Evolutionary conservation across 2,888 invertebrate genomes (phyloP).

Genomic region (Nomada fucata): DNA sequence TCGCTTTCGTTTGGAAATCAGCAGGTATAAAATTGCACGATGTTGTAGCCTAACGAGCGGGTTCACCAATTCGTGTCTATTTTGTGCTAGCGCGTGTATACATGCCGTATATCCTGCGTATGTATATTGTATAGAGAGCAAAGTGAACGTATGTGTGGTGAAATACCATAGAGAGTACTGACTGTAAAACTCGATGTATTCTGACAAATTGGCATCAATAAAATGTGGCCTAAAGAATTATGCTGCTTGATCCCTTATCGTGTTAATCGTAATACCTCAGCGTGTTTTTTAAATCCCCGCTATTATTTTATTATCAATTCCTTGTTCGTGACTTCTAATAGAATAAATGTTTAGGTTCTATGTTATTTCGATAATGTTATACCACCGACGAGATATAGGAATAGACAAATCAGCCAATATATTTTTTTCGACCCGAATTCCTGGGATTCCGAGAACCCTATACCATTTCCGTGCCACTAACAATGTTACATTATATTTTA

Average conservation of each 20-base stretch:
- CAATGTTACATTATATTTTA: no score
- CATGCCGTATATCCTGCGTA: slow-evolving; percentile 64
- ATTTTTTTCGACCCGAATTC: no score
- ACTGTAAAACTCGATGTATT: slow-evolving; percentile 77
- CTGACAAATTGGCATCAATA: slow-evolving; percentile 77
- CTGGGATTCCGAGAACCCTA: no score
- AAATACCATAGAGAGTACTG: slow-evolving; percentile 68
- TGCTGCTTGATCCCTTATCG: not conserved
- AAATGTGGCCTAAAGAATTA: slow-evolving; percentile 76
- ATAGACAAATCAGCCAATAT: no score
- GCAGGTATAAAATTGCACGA: slow-evolving; percentile 14
- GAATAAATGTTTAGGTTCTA: no score
- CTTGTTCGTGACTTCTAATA: no score
- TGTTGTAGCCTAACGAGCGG: slow-evolving; percentile 43
- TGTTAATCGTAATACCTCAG: not conserved
- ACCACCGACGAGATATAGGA: no score
- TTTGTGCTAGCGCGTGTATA: slow-evolving; percentile 45
- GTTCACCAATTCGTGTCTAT: slow-evolving; percentile 12
- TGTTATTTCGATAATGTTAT: no score
- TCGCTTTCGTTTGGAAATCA: not conserved
- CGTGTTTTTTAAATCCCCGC: not conserved
- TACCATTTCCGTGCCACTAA: no score
- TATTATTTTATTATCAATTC: not conserved
- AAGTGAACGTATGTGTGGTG: slow-evolving; percentile 43
- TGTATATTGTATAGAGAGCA: slow-evolving; percentile 62